These are phyloP conservation scores for Zoanthus sansibaricus DNA, from an alignment of 92 coral and sea anemone genomes.

Conservation along the genomic window DNA sequence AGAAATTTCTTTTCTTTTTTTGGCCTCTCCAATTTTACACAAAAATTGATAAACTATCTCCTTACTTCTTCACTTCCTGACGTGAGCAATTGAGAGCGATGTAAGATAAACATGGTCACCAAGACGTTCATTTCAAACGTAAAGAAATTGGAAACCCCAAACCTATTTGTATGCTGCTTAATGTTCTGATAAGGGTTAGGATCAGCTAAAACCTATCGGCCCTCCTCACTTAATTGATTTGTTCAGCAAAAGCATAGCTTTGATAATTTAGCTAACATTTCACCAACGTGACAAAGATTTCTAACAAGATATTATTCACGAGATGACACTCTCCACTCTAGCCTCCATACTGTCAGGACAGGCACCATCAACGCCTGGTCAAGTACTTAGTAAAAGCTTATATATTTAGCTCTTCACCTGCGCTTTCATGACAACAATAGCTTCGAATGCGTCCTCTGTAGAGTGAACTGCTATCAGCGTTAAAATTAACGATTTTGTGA, in stretches of 20 bases:
- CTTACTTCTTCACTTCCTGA: conserved; percentile 42
- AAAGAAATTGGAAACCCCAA: conserved; percentile 63
- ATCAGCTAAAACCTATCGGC: conserved; percentile 66
- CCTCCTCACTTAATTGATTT: conserved; percentile 72
- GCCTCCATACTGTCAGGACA: conserved; percentile 75
- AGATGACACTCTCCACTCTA: conserved; percentile 83
- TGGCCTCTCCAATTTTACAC: conserved; percentile 13
- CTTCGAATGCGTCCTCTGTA: conserved; percentile 81
- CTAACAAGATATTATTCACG: conserved; percentile 76
- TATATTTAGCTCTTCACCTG: conserved; percentile 90
- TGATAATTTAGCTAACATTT: conserved; percentile 70
- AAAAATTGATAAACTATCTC: conserved; percentile 30
- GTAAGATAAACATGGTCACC: conserved; percentile 25
- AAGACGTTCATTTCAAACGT: conserved; percentile 40
- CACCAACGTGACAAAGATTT: conserved; percentile 72
- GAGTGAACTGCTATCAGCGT: conserved; percentile 62
- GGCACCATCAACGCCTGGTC: conserved; percentile 88
- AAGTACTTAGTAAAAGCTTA: conserved; percentile 90
- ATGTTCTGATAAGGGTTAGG: conserved; percentile 63
- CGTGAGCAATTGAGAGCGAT: conserved; percentile 34
- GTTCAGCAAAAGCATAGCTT: conserved; percentile 64
- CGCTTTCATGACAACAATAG: conserved; percentile 90
- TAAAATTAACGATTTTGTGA: conserved; percentile 43
- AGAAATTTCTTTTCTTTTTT: conserved; percentile 4
- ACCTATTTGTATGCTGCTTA: conserved; percentile 54